Base-by-base conservation (phyloP, 2,113 vertebrate genomes). In the Perccottus glenii region DNA sequence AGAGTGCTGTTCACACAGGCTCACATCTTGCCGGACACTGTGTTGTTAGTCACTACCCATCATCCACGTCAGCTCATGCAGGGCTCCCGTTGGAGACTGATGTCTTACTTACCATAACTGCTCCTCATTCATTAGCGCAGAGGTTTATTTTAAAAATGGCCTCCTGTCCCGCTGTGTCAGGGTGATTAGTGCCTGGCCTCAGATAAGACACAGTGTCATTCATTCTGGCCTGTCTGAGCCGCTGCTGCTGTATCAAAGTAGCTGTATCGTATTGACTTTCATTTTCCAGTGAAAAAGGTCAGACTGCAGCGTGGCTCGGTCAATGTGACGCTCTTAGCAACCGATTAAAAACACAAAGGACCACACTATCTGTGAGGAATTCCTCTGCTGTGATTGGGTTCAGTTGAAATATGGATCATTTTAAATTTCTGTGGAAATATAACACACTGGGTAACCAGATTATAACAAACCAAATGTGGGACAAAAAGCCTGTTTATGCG, bases 141-240 rank as follows among this genome's bases (percentile, higher is more conserved):
- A 27, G 38, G 3, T 19, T 38, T 6, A 14, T 2, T 0, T 77
- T 40, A 57, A 63, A 73, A 70, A 76, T 77, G 68, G 69, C 69
- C 33, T 57, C 65, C 10, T 19, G 46, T 58, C 53, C 46, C 60
- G 12, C n/a, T 49, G 46, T 55, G 67, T 69, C 50, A 56, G 64
- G 63, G 61, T 75, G 75, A 68, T 67, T 35, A 60, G 70, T 44
- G 45, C 48, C 46, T 49, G 42, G 19, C 27, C 14, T 6, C 50
- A 63, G 65, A 77, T 56, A 58, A 66, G 35, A 48, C 11, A 69
- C 67, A 69, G 52, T 52, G 6, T 9, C 11, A 64, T 75, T 75
- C 60, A 58, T 56, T 70, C 40, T 64, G 61, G 67, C 46, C 44
- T 27, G 35, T 12, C 61, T 62, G 14, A 65, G 57, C 27, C 0